A percentile compares a stretch with the other conserved stretches of the same genome.
These are phyloP conservation scores for Actinia tenebrosa DNA, from an alignment of 64 coral and sea anemone species.

Conservation along the genomic window DNA sequence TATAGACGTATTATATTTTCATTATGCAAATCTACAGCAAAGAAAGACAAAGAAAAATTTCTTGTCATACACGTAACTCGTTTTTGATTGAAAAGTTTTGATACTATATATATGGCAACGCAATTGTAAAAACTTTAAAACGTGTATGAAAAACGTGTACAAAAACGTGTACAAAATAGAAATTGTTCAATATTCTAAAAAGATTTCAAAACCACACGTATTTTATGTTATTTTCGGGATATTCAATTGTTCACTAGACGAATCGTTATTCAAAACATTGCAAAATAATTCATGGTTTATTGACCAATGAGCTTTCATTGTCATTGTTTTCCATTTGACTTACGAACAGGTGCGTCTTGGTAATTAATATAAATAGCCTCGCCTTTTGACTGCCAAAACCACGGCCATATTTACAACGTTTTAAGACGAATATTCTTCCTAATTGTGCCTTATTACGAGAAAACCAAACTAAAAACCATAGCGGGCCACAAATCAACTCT, in stretches of 20 bases:
- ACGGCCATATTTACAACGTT: not conserved
- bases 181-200: no score
- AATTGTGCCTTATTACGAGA: slow-evolving; percentile 9
- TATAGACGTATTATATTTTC: no score
- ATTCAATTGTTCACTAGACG: not conserved
- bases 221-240: no score
- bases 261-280: not conserved
- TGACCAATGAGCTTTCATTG: slow-evolving; percentile 5
- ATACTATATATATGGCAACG: no score
- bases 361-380: slow-evolving; percentile 13
- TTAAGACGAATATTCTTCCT: not conserved
- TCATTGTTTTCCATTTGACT: not conserved
- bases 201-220: no score
- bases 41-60: no score
- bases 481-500: not conserved
- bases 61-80: no score
- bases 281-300: not conserved
- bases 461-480: not conserved
- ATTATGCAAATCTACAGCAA: no score
- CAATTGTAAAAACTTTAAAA: no score
- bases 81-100: no score
- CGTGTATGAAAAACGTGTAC: no score
- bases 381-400: slow-evolving; percentile 18
- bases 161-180: no score
- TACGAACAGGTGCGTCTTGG: not conserved